A percentile compares a stretch with the other conserved stretches of the same genome.
These are phyloP conservation scores for Clarias pachynema DNA, from an alignment of 2,797 vertebrate genomes.

Conservation along the genomic window DNA sequence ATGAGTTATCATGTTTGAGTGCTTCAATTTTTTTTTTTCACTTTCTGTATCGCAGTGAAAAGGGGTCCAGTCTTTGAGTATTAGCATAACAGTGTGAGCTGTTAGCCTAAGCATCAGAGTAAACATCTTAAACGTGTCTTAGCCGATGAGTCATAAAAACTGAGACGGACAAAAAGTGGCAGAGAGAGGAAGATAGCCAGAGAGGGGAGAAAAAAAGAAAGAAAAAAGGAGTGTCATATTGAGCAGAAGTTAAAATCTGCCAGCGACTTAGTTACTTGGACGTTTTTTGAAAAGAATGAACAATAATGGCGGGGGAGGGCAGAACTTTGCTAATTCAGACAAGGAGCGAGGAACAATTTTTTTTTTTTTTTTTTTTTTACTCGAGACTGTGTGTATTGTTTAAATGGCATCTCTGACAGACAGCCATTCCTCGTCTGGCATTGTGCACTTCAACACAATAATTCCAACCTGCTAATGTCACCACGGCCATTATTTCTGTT, in stretches of 20 bases:
- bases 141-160: slow-evolving; percentile 22
- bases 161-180: not conserved
- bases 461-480: slow-evolving; percentile 82
- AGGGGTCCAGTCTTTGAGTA: not conserved
- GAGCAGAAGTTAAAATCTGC: slow-evolving; percentile 52
- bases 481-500: slow-evolving; percentile 71
- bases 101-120: not conserved
- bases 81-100: not conserved
- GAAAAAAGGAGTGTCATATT: slow-evolving; percentile 40
- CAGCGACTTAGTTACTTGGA: slow-evolving; percentile 49
- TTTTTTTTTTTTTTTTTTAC: slow-evolving; percentile 46
- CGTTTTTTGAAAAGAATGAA: slow-evolving; percentile 52
- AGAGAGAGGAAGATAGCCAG: not conserved
- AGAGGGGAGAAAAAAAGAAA: not conserved
- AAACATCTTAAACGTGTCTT: not conserved
- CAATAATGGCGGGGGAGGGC: slow-evolving; percentile 55
- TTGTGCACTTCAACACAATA: slow-evolving; percentile 80
- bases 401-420: slow-evolving; percentile 78
- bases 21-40: no score
- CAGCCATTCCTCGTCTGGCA: slow-evolving; percentile 71
- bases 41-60: not conserved
- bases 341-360: slow-evolving; percentile 48
- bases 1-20: not conserved
- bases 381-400: slow-evolving; percentile 75
- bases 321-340: slow-evolving; percentile 70